Conservation (phyloP, 2,797 vertebrate species). For the Sparus aurata region DNA sequence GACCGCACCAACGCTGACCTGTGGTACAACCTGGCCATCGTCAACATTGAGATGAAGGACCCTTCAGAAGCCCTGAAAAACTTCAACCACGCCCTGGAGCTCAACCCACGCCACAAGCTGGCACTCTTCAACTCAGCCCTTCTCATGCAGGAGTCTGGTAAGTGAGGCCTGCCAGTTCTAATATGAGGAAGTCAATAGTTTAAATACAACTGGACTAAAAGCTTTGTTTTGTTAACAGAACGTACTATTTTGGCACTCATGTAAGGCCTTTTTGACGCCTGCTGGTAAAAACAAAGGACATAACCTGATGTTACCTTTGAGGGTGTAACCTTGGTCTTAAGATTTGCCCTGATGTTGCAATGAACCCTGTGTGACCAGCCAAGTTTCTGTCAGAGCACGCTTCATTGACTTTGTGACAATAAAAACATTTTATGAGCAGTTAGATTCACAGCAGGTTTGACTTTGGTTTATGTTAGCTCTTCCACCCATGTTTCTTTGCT, state of each 20-base stretch:
- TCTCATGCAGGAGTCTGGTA: constrained; percentile 99
- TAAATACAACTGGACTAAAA: not conserved
- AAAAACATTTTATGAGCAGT: constrained; percentile 11
- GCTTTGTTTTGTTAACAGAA: not conserved
- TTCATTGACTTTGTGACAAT: not conserved
- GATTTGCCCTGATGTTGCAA: not conserved
- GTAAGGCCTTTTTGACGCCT: not conserved
- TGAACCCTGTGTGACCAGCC: constrained; percentile 37
- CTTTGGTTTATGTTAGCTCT: constrained; percentile 4
- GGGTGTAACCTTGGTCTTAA: constrained; percentile 40
- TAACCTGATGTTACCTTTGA: constrained; percentile 39
- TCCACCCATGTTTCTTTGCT: constrained; percentile 3
- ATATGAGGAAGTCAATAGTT: not conserved
- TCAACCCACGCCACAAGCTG: constrained; percentile 94
- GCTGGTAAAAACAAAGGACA: constrained; percentile 9
- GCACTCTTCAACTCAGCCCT: constrained; percentile 97
- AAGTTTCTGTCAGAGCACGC: constrained; percentile 50
- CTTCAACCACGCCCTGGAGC: constrained; percentile 94
- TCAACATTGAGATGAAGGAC: constrained; percentile 98
- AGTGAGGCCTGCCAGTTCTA: constrained; percentile 49
- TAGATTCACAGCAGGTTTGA: constrained; percentile 33
- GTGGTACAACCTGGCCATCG: constrained; percentile 99
- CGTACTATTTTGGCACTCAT: not conserved
- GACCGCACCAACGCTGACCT: constrained; percentile 95
- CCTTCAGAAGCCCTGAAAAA: constrained; percentile 94